Percentiles rank a stretch among this genome's conserved stretches.
Conservation (phyloP, 2,888 invertebrate species). For the Eupithecia subfuscata region DNA sequence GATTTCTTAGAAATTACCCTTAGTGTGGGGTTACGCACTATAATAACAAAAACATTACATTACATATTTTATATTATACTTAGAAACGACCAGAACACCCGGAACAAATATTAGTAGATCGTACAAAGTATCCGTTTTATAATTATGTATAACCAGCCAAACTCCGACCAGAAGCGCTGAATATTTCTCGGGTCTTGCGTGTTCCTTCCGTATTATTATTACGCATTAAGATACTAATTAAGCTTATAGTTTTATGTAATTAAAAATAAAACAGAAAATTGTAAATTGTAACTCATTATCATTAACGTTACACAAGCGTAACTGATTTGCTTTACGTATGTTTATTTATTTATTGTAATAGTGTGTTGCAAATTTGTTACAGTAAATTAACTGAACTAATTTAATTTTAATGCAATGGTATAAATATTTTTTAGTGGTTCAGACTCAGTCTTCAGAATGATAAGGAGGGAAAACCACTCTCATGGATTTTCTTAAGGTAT, state of each 20-base stretch:
- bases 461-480: neutral
- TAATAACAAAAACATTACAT: no score
- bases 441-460: constrained; percentile 6
- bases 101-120: no score
- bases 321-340: neutral
- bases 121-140: no score
- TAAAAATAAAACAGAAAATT: neutral
- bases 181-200: neutral
- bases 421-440: neutral
- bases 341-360: neutral
- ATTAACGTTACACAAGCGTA: neutral
- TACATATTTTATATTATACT: no score
- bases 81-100: no score
- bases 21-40: no score
- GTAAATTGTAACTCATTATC: neutral
- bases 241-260: neutral
- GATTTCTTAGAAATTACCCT: no score
- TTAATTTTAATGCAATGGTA: constrained; percentile 13
- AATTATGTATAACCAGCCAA: no score
- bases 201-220: neutral
- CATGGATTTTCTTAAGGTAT: constrained; percentile 12
- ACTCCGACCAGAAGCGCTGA: neutral
- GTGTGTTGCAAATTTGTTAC: constrained; percentile 13
- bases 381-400: constrained; percentile 39
- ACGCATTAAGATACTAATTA: neutral